Percentiles rank a stretch among this genome's conserved stretches.
Evolutionary conservation across 2,113 vertebrate genomes (phyloP).

Genomic region (Semicossyphus pulcher): DNA sequence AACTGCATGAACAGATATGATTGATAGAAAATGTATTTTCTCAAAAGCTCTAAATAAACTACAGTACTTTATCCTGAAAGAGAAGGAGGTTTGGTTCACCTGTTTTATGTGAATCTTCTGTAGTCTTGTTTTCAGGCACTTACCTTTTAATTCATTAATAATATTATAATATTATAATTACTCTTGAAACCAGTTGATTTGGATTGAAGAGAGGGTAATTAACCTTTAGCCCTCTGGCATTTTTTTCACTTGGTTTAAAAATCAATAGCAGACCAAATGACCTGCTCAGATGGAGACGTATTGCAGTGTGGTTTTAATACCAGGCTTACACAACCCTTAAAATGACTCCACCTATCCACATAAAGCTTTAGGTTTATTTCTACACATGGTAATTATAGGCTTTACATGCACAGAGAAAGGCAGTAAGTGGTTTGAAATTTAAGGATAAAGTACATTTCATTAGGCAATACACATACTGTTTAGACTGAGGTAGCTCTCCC

Average conservation of each 20-base stretch:
- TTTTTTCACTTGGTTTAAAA: neutral
- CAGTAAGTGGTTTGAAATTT: neutral
- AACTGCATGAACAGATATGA: too few relatives aligned
- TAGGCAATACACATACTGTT: neutral
- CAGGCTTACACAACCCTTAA: neutral
- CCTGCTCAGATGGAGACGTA: neutral
- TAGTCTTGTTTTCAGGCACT: too few relatives aligned
- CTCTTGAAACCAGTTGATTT: too few relatives aligned
- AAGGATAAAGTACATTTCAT: neutral
- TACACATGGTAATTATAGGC: slow-evolving; percentile 6
- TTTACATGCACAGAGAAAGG: neutral
- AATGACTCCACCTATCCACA: neutral
- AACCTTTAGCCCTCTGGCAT: neutral
- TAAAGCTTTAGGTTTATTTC: slow-evolving; percentile 4
- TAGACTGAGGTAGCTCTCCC: neutral
- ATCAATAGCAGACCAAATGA: neutral
- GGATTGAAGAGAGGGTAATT: too few relatives aligned
- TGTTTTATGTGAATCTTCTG: too few relatives aligned
- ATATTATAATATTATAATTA: too few relatives aligned
- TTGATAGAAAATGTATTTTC: too few relatives aligned
- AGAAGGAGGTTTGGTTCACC: too few relatives aligned
- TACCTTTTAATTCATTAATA: too few relatives aligned
- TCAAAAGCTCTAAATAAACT: too few relatives aligned
- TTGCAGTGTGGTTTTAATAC: neutral
- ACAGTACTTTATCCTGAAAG: too few relatives aligned